Conservation (phyloP, 2,888 invertebrate species). For the Flexamia atlantica region DNA sequence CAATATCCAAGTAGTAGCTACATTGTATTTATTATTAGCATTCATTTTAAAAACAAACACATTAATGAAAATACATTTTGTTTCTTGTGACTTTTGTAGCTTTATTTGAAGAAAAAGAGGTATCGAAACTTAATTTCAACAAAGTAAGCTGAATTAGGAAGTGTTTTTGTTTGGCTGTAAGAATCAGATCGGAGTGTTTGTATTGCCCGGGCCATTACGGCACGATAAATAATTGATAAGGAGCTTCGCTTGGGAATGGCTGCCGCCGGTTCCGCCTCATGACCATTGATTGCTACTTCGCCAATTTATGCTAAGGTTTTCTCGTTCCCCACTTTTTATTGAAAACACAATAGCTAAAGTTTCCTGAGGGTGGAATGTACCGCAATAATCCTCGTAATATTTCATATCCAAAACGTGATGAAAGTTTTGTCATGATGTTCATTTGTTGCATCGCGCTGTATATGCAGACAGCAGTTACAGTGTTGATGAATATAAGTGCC, state of each 20-base stretch:
- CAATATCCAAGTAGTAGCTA: no score
- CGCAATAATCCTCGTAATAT: neutral
- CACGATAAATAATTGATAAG: slow-evolving; percentile 53
- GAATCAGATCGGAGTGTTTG: slow-evolving; percentile 41
- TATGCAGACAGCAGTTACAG: neutral
- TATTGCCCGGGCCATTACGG: slow-evolving; percentile 29
- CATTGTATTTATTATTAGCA: no score
- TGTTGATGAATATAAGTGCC: neutral
- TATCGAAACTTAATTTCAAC: no score
- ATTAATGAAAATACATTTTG: no score
- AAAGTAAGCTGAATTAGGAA: neutral
- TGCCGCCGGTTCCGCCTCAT: slow-evolving; percentile 37
- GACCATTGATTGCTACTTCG: slow-evolving; percentile 23
- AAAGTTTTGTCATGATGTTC: no score
- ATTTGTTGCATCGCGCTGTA: neutral
- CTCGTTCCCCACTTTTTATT: neutral
- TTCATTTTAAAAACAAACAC: no score
- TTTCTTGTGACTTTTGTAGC: neutral
- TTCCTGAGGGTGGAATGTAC: neutral
- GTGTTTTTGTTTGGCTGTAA: slow-evolving; percentile 22
- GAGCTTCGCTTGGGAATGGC: slow-evolving; percentile 17
- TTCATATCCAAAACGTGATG: no score
- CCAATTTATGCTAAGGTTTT: slow-evolving; percentile 19
- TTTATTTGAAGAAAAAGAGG: neutral
- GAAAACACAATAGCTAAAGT: slow-evolving; percentile 8